phyloP scores from a whole-genome alignment of 2,797 vertebrate species.

The Parauchenoglanis punctatus region DNA sequence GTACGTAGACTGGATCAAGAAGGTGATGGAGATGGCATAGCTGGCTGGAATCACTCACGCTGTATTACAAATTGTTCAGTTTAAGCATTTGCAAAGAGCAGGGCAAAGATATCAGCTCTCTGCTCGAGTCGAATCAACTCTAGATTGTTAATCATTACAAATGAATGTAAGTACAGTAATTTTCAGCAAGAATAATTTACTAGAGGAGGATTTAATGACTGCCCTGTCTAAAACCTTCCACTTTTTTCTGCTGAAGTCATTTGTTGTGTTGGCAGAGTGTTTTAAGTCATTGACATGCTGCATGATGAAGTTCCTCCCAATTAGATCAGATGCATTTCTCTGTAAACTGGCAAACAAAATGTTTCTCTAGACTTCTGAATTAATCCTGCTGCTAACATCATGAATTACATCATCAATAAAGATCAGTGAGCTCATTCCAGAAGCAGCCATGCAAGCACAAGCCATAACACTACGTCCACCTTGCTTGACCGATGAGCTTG shows the following conservation, averaged over 20 bases:
- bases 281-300: background rate
- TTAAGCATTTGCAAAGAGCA: background rate
- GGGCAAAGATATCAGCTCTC: background rate
- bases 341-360: background rate
- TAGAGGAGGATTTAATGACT: background rate
- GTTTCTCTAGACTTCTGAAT: background rate
- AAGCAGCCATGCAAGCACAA: background rate
- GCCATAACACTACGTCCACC: background rate
- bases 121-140: constrained; percentile 11
- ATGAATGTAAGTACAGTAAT: constrained; percentile 16
- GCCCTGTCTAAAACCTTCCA: background rate
- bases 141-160: constrained; percentile 8
- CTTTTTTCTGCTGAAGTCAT: background rate
- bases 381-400: background rate
- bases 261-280: too few species aligned
- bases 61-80: constrained; percentile 43
- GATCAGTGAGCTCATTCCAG: background rate
- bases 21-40: constrained; percentile 91
- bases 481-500: background rate
- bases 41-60: constrained; percentile 54
- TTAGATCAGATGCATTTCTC: background rate
- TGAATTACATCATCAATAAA: background rate
- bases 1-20: constrained; percentile 96
- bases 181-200: background rate
- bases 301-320: too few species aligned